Base-by-base conservation (phyloP, 2,888 invertebrate species). In the Drosophila diplacantha region DNA sequence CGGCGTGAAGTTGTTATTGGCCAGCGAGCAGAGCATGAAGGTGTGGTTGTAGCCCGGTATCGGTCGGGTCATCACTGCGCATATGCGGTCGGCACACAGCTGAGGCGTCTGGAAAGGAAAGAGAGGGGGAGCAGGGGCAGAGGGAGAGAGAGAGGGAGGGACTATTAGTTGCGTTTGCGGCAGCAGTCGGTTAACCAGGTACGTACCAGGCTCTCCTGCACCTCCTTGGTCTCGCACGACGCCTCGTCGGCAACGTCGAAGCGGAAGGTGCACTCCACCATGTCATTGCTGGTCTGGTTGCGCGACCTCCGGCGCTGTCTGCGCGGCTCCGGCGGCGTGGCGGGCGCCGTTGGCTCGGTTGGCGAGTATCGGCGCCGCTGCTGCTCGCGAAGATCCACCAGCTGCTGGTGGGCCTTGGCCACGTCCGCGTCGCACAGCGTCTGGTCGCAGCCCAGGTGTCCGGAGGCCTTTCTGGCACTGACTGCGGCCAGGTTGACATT, bases 21-120 rank as follows among this genome's bases (percentile, higher is more conserved):
- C 92, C 41, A 93, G 92, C 56, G 92, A 91, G 54, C 86, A 85
- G 2, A 92, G 90, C 67, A 94, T 93, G 32, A 94, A 89, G 85
- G 93, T 93, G 84, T 93, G 94, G 1, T 92, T 92, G 63, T 93
- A 93, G 0, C 92, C 91, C 26, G 93, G 92, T 6, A 94, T 93
- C 73, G 92, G 92, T 75, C 93, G 93, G 20, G 93, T 93, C 22
- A 93, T 93, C 43, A 94, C 90, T 0, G 79, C 79, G 14, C 82
- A 78, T 12, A 73, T 81, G 57, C 73, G 66, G 6, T 67, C 66
- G 32, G 68, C 53, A 43, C 53, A 59, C 43, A 67, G 16, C 20
- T 67, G 66, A 5, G 59, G 66, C 35, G 65, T 57, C 65, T 66
- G 9, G 3, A 46, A 55, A 7, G 7, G 26, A n/a, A 20, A 11